These are phyloP conservation scores for Polypterus bichir DNA, from an alignment of 2,113 vertebrate genomes.

Conservation along the genomic window DNA sequence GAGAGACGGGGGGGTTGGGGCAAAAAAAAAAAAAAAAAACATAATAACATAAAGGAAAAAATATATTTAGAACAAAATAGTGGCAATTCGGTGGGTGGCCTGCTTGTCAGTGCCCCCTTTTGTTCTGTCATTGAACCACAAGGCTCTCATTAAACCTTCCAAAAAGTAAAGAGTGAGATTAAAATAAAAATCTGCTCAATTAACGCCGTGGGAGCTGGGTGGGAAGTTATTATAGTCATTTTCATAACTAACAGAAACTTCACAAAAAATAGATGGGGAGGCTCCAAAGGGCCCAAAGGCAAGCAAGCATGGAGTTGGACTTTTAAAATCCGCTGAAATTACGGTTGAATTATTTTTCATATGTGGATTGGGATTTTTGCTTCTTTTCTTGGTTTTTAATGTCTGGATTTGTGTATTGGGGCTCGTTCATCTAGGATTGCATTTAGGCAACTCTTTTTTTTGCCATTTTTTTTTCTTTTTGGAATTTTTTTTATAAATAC, in stretches of 20 bases:
- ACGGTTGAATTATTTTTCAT: background rate
- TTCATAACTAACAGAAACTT: background rate
- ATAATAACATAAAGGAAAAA: background rate
- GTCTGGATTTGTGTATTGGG: too few species aligned
- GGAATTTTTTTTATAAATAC: too few species aligned
- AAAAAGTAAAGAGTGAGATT: background rate
- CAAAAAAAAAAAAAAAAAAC: background rate
- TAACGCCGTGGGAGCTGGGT: slow-evolving; percentile 6
- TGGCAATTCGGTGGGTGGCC: background rate
- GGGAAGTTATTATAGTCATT: slow-evolving; percentile 7
- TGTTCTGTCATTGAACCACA: background rate
- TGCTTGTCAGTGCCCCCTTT: background rate
- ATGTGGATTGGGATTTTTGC: background rate
- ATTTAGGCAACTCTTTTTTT: too few species aligned
- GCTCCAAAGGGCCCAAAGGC: background rate
- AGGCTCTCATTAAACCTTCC: background rate
- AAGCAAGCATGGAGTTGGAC: background rate
- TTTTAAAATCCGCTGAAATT: background rate
- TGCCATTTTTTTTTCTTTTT: too few species aligned
- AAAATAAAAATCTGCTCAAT: slow-evolving; percentile 9
- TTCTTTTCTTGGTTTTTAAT: background rate
- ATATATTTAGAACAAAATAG: background rate
- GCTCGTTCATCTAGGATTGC: too few species aligned
- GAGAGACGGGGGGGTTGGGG: too few species aligned
- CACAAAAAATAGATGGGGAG: background rate